Evolutionary conservation across 2,797 vertebrate genomes (phyloP).

Genomic region (Yasuhikotakia modesta): DNA sequence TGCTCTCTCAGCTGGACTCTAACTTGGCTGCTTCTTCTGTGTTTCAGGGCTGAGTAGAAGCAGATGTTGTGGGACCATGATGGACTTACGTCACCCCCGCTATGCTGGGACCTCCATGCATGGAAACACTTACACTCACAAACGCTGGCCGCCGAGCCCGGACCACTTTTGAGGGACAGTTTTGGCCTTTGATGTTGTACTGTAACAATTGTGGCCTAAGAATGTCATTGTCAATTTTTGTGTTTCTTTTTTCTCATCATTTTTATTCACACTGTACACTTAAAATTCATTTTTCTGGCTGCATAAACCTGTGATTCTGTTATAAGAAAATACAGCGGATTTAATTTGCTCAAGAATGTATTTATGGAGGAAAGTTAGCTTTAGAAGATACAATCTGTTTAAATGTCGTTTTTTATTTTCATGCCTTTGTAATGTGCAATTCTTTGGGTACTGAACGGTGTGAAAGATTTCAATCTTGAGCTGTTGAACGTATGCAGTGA

Average conservation of each 20-base stretch:
- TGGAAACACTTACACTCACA: slow-evolving; percentile 32
- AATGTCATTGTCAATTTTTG: slow-evolving; percentile 71
- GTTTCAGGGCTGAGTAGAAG: slow-evolving; percentile 52
- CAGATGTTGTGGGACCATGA: slow-evolving; percentile 34
- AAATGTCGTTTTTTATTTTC: slow-evolving; percentile 73
- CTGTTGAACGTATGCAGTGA: slow-evolving; percentile 69
- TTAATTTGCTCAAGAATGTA: slow-evolving; percentile 67
- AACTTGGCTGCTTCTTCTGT: slow-evolving; percentile 21
- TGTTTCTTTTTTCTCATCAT: slow-evolving; percentile 52
- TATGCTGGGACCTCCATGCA: slow-evolving; percentile 49
- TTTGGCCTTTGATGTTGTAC: slow-evolving; percentile 73
- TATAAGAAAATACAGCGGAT: slow-evolving; percentile 76
- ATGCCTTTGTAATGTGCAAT: slow-evolving; percentile 80
- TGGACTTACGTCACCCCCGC: slow-evolving; percentile 46
- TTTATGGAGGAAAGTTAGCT: slow-evolving; percentile 79
- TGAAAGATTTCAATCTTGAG: slow-evolving; percentile 60
- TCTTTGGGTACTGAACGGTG: slow-evolving; percentile 70
- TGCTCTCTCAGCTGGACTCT: background rate
- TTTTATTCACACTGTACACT: slow-evolving; percentile 65
- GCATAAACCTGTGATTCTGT: slow-evolving; percentile 77
- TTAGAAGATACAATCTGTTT: slow-evolving; percentile 79
- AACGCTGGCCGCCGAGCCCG: slow-evolving; percentile 40
- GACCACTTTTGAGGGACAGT: slow-evolving; percentile 55
- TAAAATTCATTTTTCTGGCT: slow-evolving; percentile 63
- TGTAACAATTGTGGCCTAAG: slow-evolving; percentile 71